phyloP scores from a whole-genome alignment of 2,888 invertebrate species.

The Calliopum simillimum region DNA sequence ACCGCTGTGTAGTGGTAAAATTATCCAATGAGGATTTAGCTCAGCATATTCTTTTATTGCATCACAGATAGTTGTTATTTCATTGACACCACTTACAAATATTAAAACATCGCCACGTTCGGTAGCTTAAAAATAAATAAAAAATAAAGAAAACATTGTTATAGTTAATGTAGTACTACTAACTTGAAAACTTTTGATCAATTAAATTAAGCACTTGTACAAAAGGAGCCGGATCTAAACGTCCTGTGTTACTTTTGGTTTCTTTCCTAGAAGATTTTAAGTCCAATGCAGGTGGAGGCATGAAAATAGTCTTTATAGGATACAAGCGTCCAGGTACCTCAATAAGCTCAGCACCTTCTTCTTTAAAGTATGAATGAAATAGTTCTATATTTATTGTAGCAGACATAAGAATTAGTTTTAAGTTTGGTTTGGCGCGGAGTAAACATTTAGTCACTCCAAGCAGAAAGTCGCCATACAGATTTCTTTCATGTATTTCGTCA shows the following conservation, averaged over 20 bases:
- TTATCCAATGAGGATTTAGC: slow-evolving; percentile 85
- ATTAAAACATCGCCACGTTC: slow-evolving; percentile 95
- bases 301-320: slow-evolving; percentile 91
- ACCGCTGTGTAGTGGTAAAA: slow-evolving; percentile 92
- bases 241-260: slow-evolving; percentile 73
- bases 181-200: slow-evolving; percentile 84
- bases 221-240: slow-evolving; percentile 93
- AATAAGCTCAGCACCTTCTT: slow-evolving; percentile 83
- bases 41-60: slow-evolving; percentile 86
- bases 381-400: slow-evolving; percentile 97
- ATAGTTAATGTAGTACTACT: slow-evolving; percentile 39
- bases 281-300: slow-evolving; percentile 73
- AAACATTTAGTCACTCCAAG: slow-evolving; percentile 95
- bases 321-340: slow-evolving; percentile 95
- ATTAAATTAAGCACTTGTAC: slow-evolving; percentile 92
- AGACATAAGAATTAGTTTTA: slow-evolving; percentile 97
- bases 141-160: slow-evolving; percentile 22
- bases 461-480: slow-evolving; percentile 93
- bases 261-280: slow-evolving; percentile 66
- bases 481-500: slow-evolving; percentile 97
- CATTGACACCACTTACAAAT: slow-evolving; percentile 94
- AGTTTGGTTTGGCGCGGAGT: slow-evolving; percentile 79
- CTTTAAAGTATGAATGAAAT: slow-evolving; percentile 89
- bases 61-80: slow-evolving; percentile 88
- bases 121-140: slow-evolving; percentile 68